Evolutionary conservation across 1,140 invertebrate genomes (phyloP).

Genomic region (Onthophagus taurus): DNA sequence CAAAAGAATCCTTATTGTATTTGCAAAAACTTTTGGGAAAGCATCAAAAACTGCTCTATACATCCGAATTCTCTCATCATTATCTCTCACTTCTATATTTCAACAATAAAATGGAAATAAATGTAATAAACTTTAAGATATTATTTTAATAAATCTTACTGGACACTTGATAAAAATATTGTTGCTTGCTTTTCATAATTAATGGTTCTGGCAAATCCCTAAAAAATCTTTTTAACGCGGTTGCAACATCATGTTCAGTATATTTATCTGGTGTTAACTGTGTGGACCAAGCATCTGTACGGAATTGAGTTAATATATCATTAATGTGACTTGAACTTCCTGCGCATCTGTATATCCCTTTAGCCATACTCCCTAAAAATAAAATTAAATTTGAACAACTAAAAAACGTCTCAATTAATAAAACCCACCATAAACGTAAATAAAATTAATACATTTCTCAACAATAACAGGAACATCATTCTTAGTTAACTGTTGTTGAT

Average conservation of each 20-base stretch:
- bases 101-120: conserved; percentile 6
- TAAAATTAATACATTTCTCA: conserved; percentile 83
- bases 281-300: conserved; percentile 72
- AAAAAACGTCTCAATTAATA: not conserved
- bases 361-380: conserved; percentile 61
- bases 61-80: conserved; percentile 43
- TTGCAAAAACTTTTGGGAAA: conserved; percentile 57
- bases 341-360: conserved; percentile 77
- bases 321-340: conserved; percentile 68
- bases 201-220: conserved; percentile 66
- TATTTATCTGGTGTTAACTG: conserved; percentile 64
- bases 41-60: conserved; percentile 55
- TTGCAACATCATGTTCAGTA: conserved; percentile 78
- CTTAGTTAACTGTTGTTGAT: conserved; percentile 76
- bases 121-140: not conserved
- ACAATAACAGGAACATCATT: conserved; percentile 81
- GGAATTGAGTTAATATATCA: conserved; percentile 61
- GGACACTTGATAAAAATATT: conserved; percentile 35
- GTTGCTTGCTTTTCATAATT: conserved; percentile 37
- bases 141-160: conserved; percentile 22
- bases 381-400: too few relatives aligned
- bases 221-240: conserved; percentile 74
- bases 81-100: conserved; percentile 43
- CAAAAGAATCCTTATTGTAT: conserved; percentile 65
- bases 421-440: conserved; percentile 65